Conservation (phyloP, 2,797 vertebrate genomes). For the Etheostoma perlongum region DNA sequence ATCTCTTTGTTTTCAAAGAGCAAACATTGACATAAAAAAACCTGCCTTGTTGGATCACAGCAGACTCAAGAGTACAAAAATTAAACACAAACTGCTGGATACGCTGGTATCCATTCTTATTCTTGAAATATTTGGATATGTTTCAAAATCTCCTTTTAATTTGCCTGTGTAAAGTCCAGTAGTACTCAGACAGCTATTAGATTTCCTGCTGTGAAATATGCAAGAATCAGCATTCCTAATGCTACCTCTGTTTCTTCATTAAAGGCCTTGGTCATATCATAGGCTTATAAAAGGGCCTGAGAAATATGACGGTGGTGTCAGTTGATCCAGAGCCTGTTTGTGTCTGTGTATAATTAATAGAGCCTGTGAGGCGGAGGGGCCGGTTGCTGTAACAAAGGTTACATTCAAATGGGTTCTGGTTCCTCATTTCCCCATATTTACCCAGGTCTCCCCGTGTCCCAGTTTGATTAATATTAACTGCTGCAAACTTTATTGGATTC, state of each 20-base stretch:
- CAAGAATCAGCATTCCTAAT: slow-evolving; percentile 31
- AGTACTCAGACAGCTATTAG: slow-evolving; percentile 42
- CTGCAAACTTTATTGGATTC: slow-evolving; percentile 33
- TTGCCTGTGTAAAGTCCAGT: slow-evolving; percentile 34
- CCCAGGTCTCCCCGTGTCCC: slow-evolving; percentile 17
- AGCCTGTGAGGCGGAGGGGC: slow-evolving; percentile 1
- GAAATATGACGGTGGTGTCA: slow-evolving; percentile 39
- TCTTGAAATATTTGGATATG: slow-evolving; percentile 6
- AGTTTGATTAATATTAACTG: slow-evolving; percentile 36
- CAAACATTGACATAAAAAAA: slow-evolving; percentile 1
- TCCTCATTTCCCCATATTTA: neutral
- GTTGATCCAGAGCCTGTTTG: slow-evolving; percentile 36
- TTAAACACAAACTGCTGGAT: neutral
- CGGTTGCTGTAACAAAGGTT: slow-evolving; percentile 25
- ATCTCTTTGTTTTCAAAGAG: neutral
- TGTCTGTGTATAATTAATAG: slow-evolving; percentile 42
- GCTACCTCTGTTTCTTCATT: slow-evolving; percentile 40
- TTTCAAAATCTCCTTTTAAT: slow-evolving; percentile 13
- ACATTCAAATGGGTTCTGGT: slow-evolving; percentile 12
- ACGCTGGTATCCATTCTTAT: slow-evolving; percentile 1
- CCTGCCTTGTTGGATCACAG: neutral
- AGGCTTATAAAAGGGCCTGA: slow-evolving; percentile 34
- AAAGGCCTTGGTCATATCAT: slow-evolving; percentile 44
- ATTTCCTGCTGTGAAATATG: slow-evolving; percentile 59
- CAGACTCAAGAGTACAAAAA: neutral